phyloP scores from a whole-genome alignment of 2,888 invertebrate species.

The Drosophila neonasuta region DNA sequence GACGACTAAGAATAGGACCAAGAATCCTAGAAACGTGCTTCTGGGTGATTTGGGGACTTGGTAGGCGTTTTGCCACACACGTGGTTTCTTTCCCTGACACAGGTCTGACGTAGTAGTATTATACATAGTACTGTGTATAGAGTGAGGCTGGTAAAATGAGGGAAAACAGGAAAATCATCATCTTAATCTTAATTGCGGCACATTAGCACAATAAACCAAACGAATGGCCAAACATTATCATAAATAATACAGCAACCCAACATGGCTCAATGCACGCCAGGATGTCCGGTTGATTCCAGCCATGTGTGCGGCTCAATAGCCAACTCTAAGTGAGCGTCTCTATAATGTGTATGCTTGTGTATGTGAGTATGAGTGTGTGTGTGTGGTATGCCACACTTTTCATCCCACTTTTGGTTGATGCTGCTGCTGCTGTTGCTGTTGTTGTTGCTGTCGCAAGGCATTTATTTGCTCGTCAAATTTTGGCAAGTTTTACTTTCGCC shows the following conservation, averaged over 20 bases:
- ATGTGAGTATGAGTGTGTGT: neutral
- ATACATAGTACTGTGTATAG: neutral
- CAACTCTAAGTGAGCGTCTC: neutral
- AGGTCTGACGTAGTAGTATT: neutral
- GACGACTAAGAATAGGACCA: constrained; percentile 26
- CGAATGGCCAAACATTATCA: constrained; percentile 81
- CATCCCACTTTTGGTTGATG: neutral
- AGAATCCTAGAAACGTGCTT: constrained; percentile 38
- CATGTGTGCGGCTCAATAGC: constrained; percentile 41
- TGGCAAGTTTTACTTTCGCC: constrained; percentile 36
- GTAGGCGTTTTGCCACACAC: constrained; percentile 28
- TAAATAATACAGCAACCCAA: constrained; percentile 80
- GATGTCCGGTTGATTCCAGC: constrained; percentile 54
- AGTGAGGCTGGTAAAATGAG: constrained; percentile 6
- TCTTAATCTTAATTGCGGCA: constrained; percentile 82
- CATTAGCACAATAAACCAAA: constrained; percentile 82
- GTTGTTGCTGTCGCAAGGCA: constrained; percentile 30
- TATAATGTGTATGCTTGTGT: too few species aligned
- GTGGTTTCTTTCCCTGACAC: constrained; percentile 15
- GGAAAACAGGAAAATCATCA: constrained; percentile 72
- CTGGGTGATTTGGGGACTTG: constrained; percentile 7
- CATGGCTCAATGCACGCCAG: constrained; percentile 68
- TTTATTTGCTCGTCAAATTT: constrained; percentile 53
- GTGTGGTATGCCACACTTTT: constrained; percentile 4
- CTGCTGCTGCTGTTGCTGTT: constrained; percentile 1